Evolutionary conservation across 2,888 invertebrate species (phyloP).

Genomic region (Selenia dentaria): DNA sequence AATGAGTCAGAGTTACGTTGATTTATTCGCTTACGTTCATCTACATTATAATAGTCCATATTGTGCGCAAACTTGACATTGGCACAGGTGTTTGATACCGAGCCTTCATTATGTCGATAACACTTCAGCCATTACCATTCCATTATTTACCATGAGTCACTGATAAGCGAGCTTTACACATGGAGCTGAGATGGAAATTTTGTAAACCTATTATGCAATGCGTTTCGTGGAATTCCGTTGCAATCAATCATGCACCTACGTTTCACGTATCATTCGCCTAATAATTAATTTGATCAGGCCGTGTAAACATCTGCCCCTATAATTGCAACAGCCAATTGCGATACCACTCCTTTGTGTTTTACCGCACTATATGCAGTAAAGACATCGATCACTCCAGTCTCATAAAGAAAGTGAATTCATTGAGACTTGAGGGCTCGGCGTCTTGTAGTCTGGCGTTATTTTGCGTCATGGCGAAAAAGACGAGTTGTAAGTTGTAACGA

Average conservation of each 20-base stretch:
- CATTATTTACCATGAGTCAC: constrained; percentile 8
- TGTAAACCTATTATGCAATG: not conserved
- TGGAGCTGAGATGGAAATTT: not conserved
- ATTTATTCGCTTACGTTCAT: constrained; percentile 13
- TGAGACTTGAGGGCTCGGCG: constrained; percentile 59
- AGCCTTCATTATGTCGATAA: constrained; percentile 15
- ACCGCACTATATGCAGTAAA: constrained; percentile 12
- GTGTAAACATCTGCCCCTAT: constrained; percentile 9
- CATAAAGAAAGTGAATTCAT: constrained; percentile 62
- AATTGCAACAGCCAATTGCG: constrained; percentile 22
- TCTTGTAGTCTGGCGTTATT: constrained; percentile 62
- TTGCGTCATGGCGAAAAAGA: constrained; percentile 64
- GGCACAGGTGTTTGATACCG: constrained; percentile 23
- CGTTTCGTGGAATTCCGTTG: constrained; percentile 5
- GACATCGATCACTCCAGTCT: constrained; percentile 24
- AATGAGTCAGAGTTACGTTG: constrained; percentile 16
- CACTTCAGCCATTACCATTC: constrained; percentile 6
- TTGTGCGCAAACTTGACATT: constrained; percentile 22
- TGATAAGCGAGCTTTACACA: constrained; percentile 12
- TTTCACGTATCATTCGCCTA: constrained; percentile 5
- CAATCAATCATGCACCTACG: constrained; percentile 4
- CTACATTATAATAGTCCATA: constrained; percentile 18
- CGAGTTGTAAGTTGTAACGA: constrained; percentile 64
- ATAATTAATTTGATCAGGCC: constrained; percentile 17
- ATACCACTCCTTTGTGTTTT: constrained; percentile 14